phyloP scores from a whole-genome alignment of 2,888 invertebrate genomes.

The Pedicia rivosa region DNA sequence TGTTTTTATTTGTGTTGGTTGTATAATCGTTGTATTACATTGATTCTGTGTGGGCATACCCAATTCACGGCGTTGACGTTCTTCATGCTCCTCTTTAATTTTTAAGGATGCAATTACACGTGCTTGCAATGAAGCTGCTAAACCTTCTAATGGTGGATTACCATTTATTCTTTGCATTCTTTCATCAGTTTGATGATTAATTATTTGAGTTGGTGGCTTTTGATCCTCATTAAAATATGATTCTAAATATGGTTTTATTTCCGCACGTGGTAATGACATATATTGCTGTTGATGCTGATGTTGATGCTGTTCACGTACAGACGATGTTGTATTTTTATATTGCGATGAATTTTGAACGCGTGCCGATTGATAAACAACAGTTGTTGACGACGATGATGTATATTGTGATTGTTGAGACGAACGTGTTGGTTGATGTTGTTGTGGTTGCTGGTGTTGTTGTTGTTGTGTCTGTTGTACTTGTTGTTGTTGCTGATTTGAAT shows the following conservation, averaged over 20 bases:
- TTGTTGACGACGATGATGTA: constrained; percentile 18
- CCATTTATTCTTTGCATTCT: constrained; percentile 19
- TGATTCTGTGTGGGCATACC: constrained; percentile 14
- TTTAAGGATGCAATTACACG: constrained; percentile 53
- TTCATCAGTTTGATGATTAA: constrained; percentile 18
- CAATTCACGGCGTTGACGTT: constrained; percentile 25
- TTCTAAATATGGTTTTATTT: constrained; percentile 55
- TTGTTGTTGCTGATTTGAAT: constrained; percentile 10
- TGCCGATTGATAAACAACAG: constrained; percentile 26
- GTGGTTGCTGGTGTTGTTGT: not conserved
- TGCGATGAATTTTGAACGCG: too few species aligned
- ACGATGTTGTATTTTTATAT: too few species aligned
- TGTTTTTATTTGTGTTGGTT: constrained; percentile 13
- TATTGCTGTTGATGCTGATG: constrained; percentile 4
- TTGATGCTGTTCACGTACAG: too few species aligned
- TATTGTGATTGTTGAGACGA: constrained; percentile 9
- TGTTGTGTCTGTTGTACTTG: too few species aligned
- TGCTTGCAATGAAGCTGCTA: constrained; percentile 70
- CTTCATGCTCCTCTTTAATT: constrained; percentile 35
- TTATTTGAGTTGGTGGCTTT: constrained; percentile 25
- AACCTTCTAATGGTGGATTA: constrained; percentile 30
- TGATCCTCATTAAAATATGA: constrained; percentile 52
- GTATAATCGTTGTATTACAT: constrained; percentile 8
- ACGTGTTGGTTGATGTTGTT: not conserved
- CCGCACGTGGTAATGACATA: constrained; percentile 47